Evolutionary conservation across 2,113 vertebrate genomes (phyloP).

Genomic region (Lepus timidus): DNA sequence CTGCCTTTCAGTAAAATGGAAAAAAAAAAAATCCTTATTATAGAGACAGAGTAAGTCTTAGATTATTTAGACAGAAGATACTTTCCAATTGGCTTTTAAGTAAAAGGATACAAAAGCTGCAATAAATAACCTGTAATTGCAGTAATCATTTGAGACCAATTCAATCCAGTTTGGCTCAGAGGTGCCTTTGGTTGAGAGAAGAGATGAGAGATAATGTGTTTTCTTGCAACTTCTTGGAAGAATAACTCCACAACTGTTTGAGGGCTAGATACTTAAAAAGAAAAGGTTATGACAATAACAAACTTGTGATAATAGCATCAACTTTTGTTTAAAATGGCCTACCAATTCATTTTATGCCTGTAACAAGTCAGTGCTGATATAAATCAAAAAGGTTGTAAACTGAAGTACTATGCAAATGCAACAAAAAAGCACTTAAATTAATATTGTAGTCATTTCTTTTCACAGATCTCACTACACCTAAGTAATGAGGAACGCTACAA

Average conservation of each 20-base stretch:
- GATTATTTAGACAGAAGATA: not conserved
- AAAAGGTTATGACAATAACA: constrained; percentile 42
- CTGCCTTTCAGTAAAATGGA: not conserved
- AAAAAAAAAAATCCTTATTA: constrained; percentile 25
- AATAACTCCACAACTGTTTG: constrained; percentile 97
- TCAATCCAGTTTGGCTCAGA: constrained; percentile 86
- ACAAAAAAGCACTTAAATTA: not conserved
- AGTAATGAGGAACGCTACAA: not conserved
- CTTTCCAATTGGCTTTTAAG: not conserved
- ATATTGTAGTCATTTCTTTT: not conserved
- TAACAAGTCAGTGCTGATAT: not conserved
- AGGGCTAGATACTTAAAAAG: constrained; percentile 88
- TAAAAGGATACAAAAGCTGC: constrained; percentile 96
- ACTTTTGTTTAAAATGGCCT: constrained; percentile 25
- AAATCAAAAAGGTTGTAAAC: constrained; percentile 20
- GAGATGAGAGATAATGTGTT: constrained; percentile 91
- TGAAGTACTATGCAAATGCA: not conserved
- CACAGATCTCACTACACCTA: not conserved
- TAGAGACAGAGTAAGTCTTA: not conserved
- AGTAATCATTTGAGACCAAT: constrained; percentile 93
- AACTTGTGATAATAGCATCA: not conserved
- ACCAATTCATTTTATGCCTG: not conserved
- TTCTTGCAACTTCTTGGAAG: constrained; percentile 94
- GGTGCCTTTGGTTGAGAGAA: constrained; percentile 89
- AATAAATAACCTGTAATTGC: constrained; percentile 91